Evolutionary conservation across 2,113 vertebrate genomes (phyloP), one percentile per base, ranked within the genome.

Genomic region (Bagarius yarrelli): DNA sequence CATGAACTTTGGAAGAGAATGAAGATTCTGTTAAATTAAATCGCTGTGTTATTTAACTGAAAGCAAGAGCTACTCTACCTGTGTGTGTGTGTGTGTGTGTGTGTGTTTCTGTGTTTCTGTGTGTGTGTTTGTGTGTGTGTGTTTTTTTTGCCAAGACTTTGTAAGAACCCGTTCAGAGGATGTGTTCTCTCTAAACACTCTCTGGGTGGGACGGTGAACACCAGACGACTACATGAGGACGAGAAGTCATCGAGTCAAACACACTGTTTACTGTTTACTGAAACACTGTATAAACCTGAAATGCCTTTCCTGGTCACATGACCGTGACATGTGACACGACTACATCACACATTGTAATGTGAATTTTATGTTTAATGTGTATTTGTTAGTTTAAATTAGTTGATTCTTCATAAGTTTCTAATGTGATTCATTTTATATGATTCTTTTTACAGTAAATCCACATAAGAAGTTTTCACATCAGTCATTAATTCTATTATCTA

Each of bases 131-230:
- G 59, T 61, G 59, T 61, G 64, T 69, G 64, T 44, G 64, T 47
- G 66, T 69, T 34, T 47, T 50, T 71, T 59, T 53, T 55, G 76
- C 72, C 25, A 77, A 36, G 66, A 77, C 76, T 76, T 76, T 84
- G 76, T 84, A 83, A 84, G 83, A 86, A 80, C 80, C 50, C 47
- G 25, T 14, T 50, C 18, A 16, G 85, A 86, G 80, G 85, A 84
- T 76, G 80, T 74, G 73, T 63, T 82, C 85, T 86, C 71, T 86
- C 80, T 36, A 83, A 84, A 86, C 80, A 84, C 77, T 82, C 78
- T 8, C 71, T 80, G 82, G 78, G 82, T 80, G 82, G 82, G 82
- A 60, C 80, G 72, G 53, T 25, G 34, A 34, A 53, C 36, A 76
- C 30, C 55, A 47, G 69, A 59, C 40, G 79, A 55, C 75, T 67